Base-by-base conservation (phyloP, 2,113 vertebrate genomes). In the Podilymbus podiceps region DNA sequence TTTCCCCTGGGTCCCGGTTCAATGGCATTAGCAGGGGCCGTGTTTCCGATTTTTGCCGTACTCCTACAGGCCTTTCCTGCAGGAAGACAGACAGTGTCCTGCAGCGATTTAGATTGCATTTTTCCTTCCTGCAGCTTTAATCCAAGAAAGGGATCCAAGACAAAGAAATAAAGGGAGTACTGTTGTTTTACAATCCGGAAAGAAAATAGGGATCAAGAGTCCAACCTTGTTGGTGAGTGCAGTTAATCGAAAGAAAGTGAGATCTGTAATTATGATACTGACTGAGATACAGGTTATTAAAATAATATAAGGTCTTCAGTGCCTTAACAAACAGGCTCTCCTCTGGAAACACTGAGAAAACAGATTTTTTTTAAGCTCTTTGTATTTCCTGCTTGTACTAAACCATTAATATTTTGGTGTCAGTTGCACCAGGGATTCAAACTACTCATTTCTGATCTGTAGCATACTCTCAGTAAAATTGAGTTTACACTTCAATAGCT, bases 401-500 rank as follows among this genome's bases (percentile, higher is more conserved):
- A 91, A 56, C 76, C 74, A 81, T 96, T 90, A 79, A 81, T 88
- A 88, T 92, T 90, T 94, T 94, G 88, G 79, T 55, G 79, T 80
- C 80, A 50, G 9, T 77, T 94, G 83, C 89, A 93, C 35, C 63
- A 73, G 85, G 72, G 52, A 92, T 86, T 68, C 90, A 40, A 83
- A 67, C 76, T 95, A 82, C 64, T 94, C 63, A 72, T 96, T 93
- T 96, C 87, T 95, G 85, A 94, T 90, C 42, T 73, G 80, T 68
- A 86, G 49, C 80, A 78, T 87, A 47, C 72, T 95, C 85, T 58
- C 71, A 89, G 89, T 88, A 89, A 94, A 96, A 75, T 71, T 84
- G 81, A 91, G 95, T 95, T 96, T 90, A 72, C 73, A 88, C 88
- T 94, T 90, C 88, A 96, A 35, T 81, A 88, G 59, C 46, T 97